These are phyloP conservation scores for Mythimna lalbum DNA, from an alignment of 2,888 invertebrate genomes.

Conservation along the genomic window DNA sequence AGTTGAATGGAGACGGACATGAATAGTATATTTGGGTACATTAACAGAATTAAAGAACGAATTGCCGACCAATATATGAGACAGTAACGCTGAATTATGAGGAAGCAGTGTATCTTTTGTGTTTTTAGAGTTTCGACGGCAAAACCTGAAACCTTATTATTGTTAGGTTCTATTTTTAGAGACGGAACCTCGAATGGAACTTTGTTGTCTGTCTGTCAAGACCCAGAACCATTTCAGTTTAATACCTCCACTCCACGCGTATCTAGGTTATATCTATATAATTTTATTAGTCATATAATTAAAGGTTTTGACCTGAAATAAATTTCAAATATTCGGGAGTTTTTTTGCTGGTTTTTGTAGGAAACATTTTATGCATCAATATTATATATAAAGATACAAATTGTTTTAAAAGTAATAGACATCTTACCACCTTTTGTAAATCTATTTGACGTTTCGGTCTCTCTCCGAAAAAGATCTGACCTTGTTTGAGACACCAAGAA, in stretches of 20 bases:
- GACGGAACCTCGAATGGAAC: too few species aligned
- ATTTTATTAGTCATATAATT: too few species aligned
- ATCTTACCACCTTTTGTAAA: not conserved
- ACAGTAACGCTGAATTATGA: slow-evolving; percentile 44
- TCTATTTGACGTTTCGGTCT: not conserved
- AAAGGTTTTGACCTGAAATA: too few species aligned
- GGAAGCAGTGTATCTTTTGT: slow-evolving; percentile 21
- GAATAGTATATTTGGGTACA: slow-evolving; percentile 54
- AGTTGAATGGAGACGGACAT: slow-evolving; percentile 40
- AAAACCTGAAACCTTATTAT: too few species aligned
- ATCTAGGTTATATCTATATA: too few species aligned
- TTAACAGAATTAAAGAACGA: slow-evolving; percentile 51
- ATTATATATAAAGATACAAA: not conserved
- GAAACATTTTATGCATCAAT: not conserved
- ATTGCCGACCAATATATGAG: slow-evolving; percentile 47
- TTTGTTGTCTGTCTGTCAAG: too few species aligned
- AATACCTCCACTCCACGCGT: too few species aligned
- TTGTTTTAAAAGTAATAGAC: not conserved
- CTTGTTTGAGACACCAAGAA: too few species aligned
- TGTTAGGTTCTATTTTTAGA: too few species aligned
- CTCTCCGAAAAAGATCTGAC: not conserved
- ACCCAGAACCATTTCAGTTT: too few species aligned
- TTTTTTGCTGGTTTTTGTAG: too few species aligned
- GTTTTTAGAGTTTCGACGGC: slow-evolving; percentile 4
- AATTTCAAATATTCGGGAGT: too few species aligned